These are phyloP conservation scores for Marisa cornuarietis DNA, from an alignment of 1,140 invertebrate species.

Conservation along the genomic window DNA sequence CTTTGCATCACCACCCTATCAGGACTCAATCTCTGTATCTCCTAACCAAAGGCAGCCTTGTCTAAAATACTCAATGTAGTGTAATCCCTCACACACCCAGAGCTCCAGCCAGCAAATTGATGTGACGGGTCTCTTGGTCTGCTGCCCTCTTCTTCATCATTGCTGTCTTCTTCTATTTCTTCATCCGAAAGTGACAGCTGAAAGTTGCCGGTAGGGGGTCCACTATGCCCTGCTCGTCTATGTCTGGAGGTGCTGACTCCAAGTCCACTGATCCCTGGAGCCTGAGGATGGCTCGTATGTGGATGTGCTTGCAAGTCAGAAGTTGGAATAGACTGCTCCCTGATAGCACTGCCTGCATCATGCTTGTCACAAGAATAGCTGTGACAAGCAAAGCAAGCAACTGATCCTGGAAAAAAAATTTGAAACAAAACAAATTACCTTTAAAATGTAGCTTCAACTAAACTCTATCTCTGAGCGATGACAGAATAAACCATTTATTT, in stretches of 20 bases:
- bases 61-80: too few relatives aligned
- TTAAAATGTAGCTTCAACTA: too few relatives aligned
- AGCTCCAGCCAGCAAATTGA: constrained; percentile 1
- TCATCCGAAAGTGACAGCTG: constrained; percentile 31
- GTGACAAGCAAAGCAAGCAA: too few relatives aligned
- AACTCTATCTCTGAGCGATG: too few relatives aligned
- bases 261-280: neutral
- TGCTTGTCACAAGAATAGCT: too few relatives aligned
- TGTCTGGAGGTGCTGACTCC: constrained; percentile 18
- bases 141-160: constrained; percentile 12
- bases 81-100: neutral
- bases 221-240: constrained; percentile 43
- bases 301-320: neutral
- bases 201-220: constrained; percentile 48
- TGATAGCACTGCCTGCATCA: neutral
- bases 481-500: too few relatives aligned
- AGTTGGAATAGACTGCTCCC: neutral
- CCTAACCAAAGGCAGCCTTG: too few relatives aligned
- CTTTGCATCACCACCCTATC: too few relatives aligned
- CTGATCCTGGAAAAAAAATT: too few relatives aligned
- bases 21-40: too few relatives aligned
- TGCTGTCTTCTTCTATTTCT: constrained; percentile 25
- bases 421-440: too few relatives aligned
- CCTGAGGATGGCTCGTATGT: neutral
- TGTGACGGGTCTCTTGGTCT: neutral